phyloP scores from a whole-genome alignment of 2,888 invertebrate genomes.

The Nomada ferruginata region DNA sequence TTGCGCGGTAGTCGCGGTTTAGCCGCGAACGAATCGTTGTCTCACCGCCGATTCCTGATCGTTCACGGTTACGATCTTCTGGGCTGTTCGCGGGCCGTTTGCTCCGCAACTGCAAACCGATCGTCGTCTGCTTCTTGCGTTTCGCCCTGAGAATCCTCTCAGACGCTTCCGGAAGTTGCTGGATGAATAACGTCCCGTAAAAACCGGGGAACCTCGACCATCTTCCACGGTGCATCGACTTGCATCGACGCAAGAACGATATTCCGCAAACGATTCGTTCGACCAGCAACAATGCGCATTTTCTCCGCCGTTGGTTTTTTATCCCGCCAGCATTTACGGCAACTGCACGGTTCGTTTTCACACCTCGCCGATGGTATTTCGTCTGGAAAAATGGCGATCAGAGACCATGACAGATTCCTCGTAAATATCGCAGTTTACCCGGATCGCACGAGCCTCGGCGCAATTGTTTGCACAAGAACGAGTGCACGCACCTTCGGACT shows the following conservation, averaged over 20 bases:
- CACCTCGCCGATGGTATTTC: slow-evolving; percentile 1
- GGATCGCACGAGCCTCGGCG: too few species aligned
- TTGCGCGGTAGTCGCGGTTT: slow-evolving; percentile 40
- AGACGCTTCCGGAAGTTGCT: slow-evolving; percentile 47
- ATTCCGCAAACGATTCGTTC: slow-evolving; percentile 13
- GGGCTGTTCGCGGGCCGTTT: slow-evolving; percentile 58
- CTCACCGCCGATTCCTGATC: slow-evolving; percentile 57
- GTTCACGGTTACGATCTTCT: slow-evolving; percentile 64
- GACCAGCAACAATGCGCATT: slow-evolving; percentile 6
- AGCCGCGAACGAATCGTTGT: slow-evolving; percentile 66
- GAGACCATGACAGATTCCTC: background rate
- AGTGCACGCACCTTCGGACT: too few species aligned
- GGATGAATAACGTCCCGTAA: slow-evolving; percentile 48
- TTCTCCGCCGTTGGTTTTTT: background rate
- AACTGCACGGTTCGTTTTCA: slow-evolving; percentile 34
- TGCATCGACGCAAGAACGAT: slow-evolving; percentile 24
- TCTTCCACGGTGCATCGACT: slow-evolving; percentile 8
- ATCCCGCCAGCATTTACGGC: background rate
- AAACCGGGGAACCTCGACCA: slow-evolving; percentile 23
- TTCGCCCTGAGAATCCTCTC: slow-evolving; percentile 42
- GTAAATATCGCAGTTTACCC: too few species aligned
- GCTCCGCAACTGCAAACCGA: slow-evolving; percentile 52
- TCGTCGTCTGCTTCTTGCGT: slow-evolving; percentile 40
- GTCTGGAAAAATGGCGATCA: background rate
- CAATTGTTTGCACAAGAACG: too few species aligned